Base-by-base conservation (phyloP, 2,888 invertebrate genomes). In the Eurois occulta region DNA sequence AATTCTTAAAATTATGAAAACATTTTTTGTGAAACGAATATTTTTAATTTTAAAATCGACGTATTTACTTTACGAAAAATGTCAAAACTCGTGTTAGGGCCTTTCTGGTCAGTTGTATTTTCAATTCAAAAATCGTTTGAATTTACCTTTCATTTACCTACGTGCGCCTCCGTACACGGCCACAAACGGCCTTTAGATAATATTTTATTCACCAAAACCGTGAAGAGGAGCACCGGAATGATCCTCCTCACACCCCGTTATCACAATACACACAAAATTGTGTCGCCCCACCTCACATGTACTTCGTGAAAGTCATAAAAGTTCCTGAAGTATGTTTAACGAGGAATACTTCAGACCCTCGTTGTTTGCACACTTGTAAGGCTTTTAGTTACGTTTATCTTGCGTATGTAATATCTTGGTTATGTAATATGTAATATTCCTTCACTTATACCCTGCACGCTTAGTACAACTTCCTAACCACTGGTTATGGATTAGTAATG, bases 301-400 rank as follows among this genome's bases (percentile, higher is more conserved):
- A 82, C 76, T 86, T 73, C 60, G 67, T 72, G 67, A 46, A 75
- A 64, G 86, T 80, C 83, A 83, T 86, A 86, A 83, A 86, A 86
- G 73, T 86, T 83, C 62, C 41, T 77, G 62, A 86, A 86, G 77
- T 86, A 80, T 74, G 64, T 86, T 83, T 83, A 86, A 86, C 80
- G 80, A 78, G 58, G 70, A 73, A 64, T 64, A 65, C 83, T 83
- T 67, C 60, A 67, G 78, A 62, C 76, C 71, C 70, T 74, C 76
- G 62, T 69, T 80, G 77, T 77, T 80, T 75, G 75, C 65, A 41
- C 41, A 78, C 71, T 80, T 68, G 70, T 80, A 70, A 32, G 28
- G 65, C 83, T 80, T 80, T 86, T 80, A 83, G 82, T 81, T 72
- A 58, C 72, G 75, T 85, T 85, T 78, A 85, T 84, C 80, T 80